Base-by-base conservation (phyloP, 2,113 vertebrate species). In the Albula glossodonta region DNA sequence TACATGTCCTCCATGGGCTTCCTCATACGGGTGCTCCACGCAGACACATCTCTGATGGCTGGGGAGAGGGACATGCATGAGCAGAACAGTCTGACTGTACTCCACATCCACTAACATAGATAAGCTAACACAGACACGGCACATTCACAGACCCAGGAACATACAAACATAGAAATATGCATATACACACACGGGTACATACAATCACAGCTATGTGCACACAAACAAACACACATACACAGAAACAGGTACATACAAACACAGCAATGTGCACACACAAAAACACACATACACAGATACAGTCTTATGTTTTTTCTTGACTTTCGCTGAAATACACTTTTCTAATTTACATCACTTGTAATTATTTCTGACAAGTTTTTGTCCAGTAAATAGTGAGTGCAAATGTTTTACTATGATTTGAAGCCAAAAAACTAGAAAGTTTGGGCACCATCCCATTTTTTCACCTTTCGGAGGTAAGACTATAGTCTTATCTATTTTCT, bases 1-100 rank as follows among this genome's bases (percentile, higher is more conserved):
- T 99, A 98, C 31, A 98, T 87, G 87, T 96, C 94, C 93, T 98
- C 97, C 89, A 99, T 93, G 0, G 97, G 97, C 88, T 96, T 93
- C 89, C 91, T 96, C 89, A 95, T 93, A 84, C 91, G 96, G 48
- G 94, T 94, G 63, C 96, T 99, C 97, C 97, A 99, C 63, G 91
- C 95, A 57, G 97, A 97, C 84, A 99, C 95, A 83, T 99, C 97
- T 51, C 96, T 91, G 84, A 99, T 95, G 11, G 93, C 98, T 99
- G 41, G 84, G 4, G 84, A 41, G n/a, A 31, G 22, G 1, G n/a
- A 74, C 22, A 74, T 11, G n/a, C 70, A 70, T 57, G 9, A 82
- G 63, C 8, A 50, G 83, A 2, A 77, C 51, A 82, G 63, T 41
- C 31, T 41, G 1, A 41, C 31, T 41, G 17, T 2, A 13, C 66